Percentiles rank a stretch among this genome's conserved stretches.
These are phyloP conservation scores for Gorsachius magnificus DNA, from an alignment of 2,797 vertebrate species.

Conservation along the genomic window DNA sequence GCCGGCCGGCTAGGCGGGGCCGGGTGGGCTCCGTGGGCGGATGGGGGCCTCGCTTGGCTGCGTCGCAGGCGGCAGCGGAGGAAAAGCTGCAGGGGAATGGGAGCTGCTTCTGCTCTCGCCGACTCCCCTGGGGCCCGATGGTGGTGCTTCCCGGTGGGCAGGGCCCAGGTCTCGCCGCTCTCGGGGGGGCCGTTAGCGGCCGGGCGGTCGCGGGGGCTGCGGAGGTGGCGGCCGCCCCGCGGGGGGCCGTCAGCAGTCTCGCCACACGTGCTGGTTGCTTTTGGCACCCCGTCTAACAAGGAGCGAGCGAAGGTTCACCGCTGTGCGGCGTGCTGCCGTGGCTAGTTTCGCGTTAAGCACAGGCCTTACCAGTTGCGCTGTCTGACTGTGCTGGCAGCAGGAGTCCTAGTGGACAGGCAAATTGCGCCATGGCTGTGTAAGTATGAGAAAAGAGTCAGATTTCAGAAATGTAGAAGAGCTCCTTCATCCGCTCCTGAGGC, in stretches of 20 bases:
- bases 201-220: neutral
- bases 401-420: too few species aligned
- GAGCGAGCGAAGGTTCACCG: neutral
- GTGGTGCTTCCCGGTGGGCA: too few species aligned
- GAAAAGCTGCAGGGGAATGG: too few species aligned
- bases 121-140: rapidly evolving
- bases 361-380: rapidly evolving
- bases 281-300: neutral
- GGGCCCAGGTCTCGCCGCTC: neutral
- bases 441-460: neutral
- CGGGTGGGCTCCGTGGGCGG: rapidly evolving
- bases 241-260: rapidly evolving
- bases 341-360: rapidly evolving
- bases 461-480: neutral
- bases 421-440: neutral
- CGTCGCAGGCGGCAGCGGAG: neutral
- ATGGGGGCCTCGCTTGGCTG: neutral
- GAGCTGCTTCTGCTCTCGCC: too few species aligned
- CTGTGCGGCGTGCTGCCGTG: rapidly evolving
- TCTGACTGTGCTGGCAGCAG: too few species aligned
- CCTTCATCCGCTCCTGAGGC: neutral
- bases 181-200: neutral
- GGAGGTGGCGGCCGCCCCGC: rapidly evolving
- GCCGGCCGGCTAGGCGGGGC: rapidly evolving
- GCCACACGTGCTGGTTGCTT: neutral